Conservation (phyloP, 2,888 invertebrate genomes). For the Formica aserva region DNA sequence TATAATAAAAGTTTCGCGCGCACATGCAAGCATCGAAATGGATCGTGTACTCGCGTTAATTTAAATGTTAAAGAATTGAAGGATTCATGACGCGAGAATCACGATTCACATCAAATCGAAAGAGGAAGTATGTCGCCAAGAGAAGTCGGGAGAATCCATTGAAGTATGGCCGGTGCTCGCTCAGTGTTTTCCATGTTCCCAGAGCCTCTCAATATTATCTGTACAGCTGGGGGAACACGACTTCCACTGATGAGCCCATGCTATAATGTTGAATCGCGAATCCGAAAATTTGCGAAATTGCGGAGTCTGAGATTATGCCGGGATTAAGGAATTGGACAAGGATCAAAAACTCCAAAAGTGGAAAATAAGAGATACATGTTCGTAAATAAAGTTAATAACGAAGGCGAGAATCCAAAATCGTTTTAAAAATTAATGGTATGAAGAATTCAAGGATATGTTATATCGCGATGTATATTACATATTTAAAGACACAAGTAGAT, state of each 20-base stretch:
- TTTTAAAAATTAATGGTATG: neutral
- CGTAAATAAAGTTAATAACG: neutral
- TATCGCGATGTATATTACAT: neutral
- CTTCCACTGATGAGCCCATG: constrained; percentile 84
- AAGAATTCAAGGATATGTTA: neutral
- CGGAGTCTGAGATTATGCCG: neutral
- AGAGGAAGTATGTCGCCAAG: neutral
- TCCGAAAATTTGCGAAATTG: constrained; percentile 14
- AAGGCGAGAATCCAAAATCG: neutral
- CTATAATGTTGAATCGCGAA: neutral
- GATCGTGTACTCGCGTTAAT: neutral
- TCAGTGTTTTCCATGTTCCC: constrained; percentile 85
- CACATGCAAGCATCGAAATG: neutral
- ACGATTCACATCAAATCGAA: neutral
- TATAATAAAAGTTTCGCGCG: neutral
- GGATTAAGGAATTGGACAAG: neutral
- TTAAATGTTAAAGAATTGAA: neutral
- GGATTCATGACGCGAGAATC: neutral
- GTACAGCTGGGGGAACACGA: constrained; percentile 84
- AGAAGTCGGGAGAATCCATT: constrained; percentile 1
- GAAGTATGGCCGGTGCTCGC: constrained; percentile 78
- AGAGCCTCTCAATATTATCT: constrained; percentile 78
- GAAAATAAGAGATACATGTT: neutral
- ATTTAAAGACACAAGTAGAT: neutral
- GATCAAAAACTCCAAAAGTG: neutral